phyloP scores from a whole-genome alignment of 2,888 invertebrate species.

The Cheilosia vernalis region DNA sequence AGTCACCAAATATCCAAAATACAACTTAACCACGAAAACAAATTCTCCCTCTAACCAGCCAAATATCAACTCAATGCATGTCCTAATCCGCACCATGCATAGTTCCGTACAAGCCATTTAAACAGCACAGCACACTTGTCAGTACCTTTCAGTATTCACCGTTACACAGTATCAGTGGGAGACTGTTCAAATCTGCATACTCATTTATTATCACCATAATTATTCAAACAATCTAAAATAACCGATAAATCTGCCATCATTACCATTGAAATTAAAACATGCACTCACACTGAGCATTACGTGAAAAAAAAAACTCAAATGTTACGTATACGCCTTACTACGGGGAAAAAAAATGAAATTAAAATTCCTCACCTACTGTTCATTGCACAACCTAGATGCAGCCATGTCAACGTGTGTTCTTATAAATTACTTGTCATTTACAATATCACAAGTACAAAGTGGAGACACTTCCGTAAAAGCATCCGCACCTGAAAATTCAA shows the following conservation, averaged over 20 bases:
- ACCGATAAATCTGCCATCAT: background rate
- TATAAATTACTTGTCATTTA: conserved; percentile 8
- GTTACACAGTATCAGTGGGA: too few relatives aligned
- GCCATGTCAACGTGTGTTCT: background rate
- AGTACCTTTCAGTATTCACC: too few relatives aligned
- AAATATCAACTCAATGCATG: too few relatives aligned
- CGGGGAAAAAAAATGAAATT: background rate
- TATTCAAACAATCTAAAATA: background rate
- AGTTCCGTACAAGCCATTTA: too few relatives aligned
- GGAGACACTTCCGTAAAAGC: conserved; percentile 13
- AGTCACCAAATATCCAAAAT: too few relatives aligned
- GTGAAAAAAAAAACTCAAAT: background rate
- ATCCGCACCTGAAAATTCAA: conserved; percentile 12
- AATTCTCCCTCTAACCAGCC: too few relatives aligned
- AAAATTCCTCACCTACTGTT: background rate
- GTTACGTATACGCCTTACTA: background rate
- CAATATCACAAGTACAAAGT: conserved; percentile 6
- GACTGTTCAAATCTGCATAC: background rate
- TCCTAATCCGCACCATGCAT: too few relatives aligned
- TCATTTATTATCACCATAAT: background rate
- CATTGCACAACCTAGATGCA: background rate
- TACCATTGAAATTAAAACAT: background rate
- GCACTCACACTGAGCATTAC: background rate
- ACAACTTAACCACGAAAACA: too few relatives aligned
- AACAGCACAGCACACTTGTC: too few relatives aligned